phyloP scores from a whole-genome alignment of 1,140 invertebrate species.

The Bombus haemorrhoidalis region DNA sequence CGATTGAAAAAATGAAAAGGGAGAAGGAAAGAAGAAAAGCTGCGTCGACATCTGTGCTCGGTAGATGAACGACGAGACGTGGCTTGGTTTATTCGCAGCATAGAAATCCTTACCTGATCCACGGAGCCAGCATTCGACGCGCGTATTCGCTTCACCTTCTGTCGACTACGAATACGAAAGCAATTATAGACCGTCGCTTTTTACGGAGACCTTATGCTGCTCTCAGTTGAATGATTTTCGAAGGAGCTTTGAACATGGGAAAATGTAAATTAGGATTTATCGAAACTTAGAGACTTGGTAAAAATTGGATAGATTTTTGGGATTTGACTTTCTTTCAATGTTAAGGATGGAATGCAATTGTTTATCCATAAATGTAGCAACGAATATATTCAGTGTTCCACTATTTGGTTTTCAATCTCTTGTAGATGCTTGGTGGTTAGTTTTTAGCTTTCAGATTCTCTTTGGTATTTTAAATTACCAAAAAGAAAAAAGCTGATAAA shows the following conservation, averaged over 20 bases:
- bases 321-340: background rate
- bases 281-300: no score
- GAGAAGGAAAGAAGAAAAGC: background rate
- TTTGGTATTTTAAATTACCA: background rate
- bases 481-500: no score
- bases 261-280: background rate
- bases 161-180: background rate
- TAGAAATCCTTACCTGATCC: conserved; percentile 12
- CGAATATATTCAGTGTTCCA: background rate
- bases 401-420: no score
- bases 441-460: background rate
- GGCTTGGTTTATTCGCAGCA: background rate
- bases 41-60: background rate
- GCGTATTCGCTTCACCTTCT: conserved; percentile 1
- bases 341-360: background rate
- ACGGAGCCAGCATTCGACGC: background rate
- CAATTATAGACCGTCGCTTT: background rate
- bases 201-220: background rate
- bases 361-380: background rate
- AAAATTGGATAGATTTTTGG: background rate
- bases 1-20: background rate
- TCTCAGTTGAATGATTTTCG: no score
- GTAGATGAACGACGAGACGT: background rate
- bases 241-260: background rate
- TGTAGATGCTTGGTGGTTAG: background rate